Evolutionary conservation across 2,888 invertebrate genomes (phyloP).

Genomic region (Anorthoa munda): DNA sequence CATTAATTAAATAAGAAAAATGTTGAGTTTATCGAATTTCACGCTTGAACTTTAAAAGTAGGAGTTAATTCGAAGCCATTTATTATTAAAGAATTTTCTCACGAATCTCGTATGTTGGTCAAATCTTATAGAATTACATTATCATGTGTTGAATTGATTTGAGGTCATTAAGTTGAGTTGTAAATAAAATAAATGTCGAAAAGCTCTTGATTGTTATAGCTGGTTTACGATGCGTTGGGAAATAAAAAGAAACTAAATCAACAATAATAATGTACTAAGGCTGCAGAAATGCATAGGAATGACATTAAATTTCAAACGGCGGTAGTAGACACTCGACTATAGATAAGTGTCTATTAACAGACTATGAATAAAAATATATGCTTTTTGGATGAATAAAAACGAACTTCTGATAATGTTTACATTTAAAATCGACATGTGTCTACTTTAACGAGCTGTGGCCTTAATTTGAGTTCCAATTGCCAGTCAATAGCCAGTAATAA

Average conservation of each 20-base stretch:
- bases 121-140: slow-evolving; percentile 41
- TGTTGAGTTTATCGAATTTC: slow-evolving; percentile 44
- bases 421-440: slow-evolving; percentile 35
- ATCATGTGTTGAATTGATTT: slow-evolving; percentile 43
- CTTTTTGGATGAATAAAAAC: slow-evolving; percentile 20
- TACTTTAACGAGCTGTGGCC: slow-evolving; percentile 9
- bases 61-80: slow-evolving; percentile 26
- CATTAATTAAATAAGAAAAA: slow-evolving; percentile 48
- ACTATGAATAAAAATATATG: slow-evolving; percentile 34
- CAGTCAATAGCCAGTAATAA: not conserved
- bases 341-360: slow-evolving; percentile 31
- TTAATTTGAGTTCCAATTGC: slow-evolving; percentile 24
- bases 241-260: slow-evolving; percentile 30
- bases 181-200: slow-evolving; percentile 41
- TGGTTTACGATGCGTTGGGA: slow-evolving; percentile 36
- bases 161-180: slow-evolving; percentile 31
- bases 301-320: slow-evolving; percentile 20
- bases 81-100: slow-evolving; percentile 39
- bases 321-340: slow-evolving; percentile 8
- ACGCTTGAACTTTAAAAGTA: slow-evolving; percentile 25
- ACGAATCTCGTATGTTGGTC: slow-evolving; percentile 33
- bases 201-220: slow-evolving; percentile 47
- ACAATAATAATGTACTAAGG: slow-evolving; percentile 7
- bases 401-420: slow-evolving; percentile 26
- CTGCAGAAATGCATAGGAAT: slow-evolving; percentile 40